phyloP scores from a whole-genome alignment of 2,888 invertebrate species.

The Micropterix aruncella region DNA sequence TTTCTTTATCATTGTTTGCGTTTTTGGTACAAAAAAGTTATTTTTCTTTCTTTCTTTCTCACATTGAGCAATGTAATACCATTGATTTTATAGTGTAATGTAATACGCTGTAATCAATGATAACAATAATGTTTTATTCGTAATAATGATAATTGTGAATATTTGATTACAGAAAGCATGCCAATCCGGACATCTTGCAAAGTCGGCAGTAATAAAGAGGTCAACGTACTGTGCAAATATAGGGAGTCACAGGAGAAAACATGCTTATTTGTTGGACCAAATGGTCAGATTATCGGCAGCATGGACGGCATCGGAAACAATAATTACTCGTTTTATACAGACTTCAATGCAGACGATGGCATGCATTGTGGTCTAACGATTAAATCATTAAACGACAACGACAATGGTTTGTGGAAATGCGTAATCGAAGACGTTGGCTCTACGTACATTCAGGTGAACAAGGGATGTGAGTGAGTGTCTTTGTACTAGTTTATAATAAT shows the following conservation, averaged over 20 bases:
- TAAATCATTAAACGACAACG: background rate
- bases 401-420: background rate
- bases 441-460: background rate
- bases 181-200: background rate
- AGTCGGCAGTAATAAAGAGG: background rate
- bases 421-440: background rate
- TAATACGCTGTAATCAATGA: too few relatives aligned
- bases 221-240: background rate
- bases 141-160: too few relatives aligned
- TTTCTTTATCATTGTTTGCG: too few relatives aligned
- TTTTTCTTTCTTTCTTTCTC: too few relatives aligned
- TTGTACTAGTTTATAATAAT: too few relatives aligned
- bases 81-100: too few relatives aligned
- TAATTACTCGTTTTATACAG: background rate
- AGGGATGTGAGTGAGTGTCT: background rate
- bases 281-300: background rate
- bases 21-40: too few relatives aligned
- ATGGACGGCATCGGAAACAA: background rate
- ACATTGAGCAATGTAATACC: too few relatives aligned
- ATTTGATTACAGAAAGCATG: too few relatives aligned
- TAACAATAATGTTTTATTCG: too few relatives aligned
- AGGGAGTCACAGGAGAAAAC: background rate
- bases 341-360: background rate
- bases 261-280: background rate
- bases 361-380: background rate